Evolutionary conservation across 1,140 invertebrate genomes (phyloP).

Genomic region (Maconellicoccus hirsutus): DNA sequence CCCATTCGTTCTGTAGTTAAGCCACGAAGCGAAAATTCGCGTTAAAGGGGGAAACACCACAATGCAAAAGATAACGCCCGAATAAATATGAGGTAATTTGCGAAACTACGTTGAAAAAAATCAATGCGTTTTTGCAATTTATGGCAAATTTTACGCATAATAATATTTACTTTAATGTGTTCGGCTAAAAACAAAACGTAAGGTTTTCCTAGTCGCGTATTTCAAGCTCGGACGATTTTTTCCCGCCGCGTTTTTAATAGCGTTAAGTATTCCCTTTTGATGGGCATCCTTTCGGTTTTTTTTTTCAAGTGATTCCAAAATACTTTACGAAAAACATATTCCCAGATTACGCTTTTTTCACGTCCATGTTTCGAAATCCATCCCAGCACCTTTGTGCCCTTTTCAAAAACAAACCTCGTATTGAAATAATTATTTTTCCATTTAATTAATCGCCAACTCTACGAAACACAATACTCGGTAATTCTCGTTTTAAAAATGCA

Average conservation of each 20-base stretch:
- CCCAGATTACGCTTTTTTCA: too few relatives aligned
- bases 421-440: too few relatives aligned
- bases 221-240: conserved; percentile 8
- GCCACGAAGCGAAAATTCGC: too few relatives aligned
- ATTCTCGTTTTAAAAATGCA: too few relatives aligned
- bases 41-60: neutral
- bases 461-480: too few relatives aligned
- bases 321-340: neutral
- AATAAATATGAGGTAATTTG: conserved; percentile 15
- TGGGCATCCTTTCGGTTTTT: neutral
- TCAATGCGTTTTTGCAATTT: neutral
- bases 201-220: neutral
- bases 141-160: conserved; percentile 19
- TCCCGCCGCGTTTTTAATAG: conserved; percentile 11
- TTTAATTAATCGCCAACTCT: too few relatives aligned
- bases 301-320: conserved; percentile 15
- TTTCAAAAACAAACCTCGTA: too few relatives aligned
- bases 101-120: conserved; percentile 15
- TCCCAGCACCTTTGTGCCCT: too few relatives aligned
- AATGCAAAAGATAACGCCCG: neutral
- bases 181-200: conserved; percentile 13
- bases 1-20: too few relatives aligned
- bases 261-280: conserved; percentile 1
- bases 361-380: too few relatives aligned
- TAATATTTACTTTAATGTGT: conserved; percentile 21